Percentiles rank a stretch among this genome's conserved stretches.
phyloP scores from a whole-genome alignment of 2,113 vertebrate species.

The Telmatochromis brachygnathus region DNA sequence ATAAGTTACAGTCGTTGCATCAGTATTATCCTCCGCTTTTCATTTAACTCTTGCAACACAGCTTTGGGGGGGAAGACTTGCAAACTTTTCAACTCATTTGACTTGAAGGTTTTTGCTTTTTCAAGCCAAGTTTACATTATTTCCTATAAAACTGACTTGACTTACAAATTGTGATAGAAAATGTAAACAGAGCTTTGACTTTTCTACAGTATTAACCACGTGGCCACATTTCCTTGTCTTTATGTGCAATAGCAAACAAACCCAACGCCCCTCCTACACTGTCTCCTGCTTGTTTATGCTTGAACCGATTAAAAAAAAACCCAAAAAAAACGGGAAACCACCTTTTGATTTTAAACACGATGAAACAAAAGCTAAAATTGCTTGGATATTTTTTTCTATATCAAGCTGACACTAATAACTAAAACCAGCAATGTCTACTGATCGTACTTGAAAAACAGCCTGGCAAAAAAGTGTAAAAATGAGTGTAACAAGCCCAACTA shows the following conservation, averaged over 20 bases:
- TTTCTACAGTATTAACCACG: background rate
- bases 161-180: background rate
- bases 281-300: background rate
- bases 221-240: background rate
- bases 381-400: background rate
- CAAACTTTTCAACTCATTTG: background rate
- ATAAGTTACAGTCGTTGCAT: background rate
- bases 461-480: background rate
- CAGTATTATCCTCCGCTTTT: background rate
- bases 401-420: background rate
- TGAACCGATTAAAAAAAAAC: background rate
- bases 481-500: constrained; percentile 22
- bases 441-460: background rate
- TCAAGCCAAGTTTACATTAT: background rate
- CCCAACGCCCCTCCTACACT: background rate
- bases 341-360: background rate
- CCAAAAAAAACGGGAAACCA: background rate
- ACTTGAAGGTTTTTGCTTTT: background rate
- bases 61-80: background rate
- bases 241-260: background rate
- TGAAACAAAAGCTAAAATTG: background rate
- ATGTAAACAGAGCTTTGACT: background rate
- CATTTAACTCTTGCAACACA: background rate
- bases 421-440: background rate
- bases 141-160: background rate